A percentile compares a stretch with the other conserved stretches of the same genome.
These are phyloP conservation scores for Steatocranus sp. DNA, from an alignment of 2,797 vertebrate species.

Conservation along the genomic window DNA sequence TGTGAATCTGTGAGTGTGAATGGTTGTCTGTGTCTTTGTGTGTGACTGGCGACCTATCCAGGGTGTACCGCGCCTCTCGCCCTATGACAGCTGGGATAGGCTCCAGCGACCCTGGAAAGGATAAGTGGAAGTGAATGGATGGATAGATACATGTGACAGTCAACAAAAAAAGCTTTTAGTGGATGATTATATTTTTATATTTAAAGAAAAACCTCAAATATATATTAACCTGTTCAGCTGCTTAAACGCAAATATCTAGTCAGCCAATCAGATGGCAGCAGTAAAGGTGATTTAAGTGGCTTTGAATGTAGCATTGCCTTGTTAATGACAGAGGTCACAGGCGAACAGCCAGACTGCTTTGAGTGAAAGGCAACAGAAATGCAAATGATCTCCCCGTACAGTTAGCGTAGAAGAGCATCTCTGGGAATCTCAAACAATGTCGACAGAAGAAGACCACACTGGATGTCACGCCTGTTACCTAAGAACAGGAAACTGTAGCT, in stretches of 20 bases:
- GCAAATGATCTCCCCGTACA: too few relatives aligned
- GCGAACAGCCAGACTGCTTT: neutral
- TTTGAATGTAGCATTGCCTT: constrained; percentile 7
- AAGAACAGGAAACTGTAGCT: neutral
- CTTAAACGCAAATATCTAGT: neutral
- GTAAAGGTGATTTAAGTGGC: neutral
- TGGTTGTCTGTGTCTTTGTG: neutral
- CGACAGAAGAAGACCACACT: neutral
- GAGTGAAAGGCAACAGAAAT: neutral
- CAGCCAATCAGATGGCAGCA: neutral
- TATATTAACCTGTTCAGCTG: neutral
- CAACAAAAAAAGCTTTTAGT: neutral
- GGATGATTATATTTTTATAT: neutral
- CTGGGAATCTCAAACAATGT: neutral
- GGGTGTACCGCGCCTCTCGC: neutral
- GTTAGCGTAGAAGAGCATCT: neutral
- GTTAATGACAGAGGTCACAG: constrained; percentile 47
- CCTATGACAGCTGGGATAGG: neutral
- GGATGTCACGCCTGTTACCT: neutral
- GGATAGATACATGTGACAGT: neutral
- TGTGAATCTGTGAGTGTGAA: neutral
- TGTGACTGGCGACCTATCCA: neutral
- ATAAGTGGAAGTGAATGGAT: neutral
- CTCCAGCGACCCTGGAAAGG: neutral
- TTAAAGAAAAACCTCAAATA: neutral